Evolutionary conservation across 2,888 invertebrate species (phyloP).

Genomic region (Operophtera brumata): DNA sequence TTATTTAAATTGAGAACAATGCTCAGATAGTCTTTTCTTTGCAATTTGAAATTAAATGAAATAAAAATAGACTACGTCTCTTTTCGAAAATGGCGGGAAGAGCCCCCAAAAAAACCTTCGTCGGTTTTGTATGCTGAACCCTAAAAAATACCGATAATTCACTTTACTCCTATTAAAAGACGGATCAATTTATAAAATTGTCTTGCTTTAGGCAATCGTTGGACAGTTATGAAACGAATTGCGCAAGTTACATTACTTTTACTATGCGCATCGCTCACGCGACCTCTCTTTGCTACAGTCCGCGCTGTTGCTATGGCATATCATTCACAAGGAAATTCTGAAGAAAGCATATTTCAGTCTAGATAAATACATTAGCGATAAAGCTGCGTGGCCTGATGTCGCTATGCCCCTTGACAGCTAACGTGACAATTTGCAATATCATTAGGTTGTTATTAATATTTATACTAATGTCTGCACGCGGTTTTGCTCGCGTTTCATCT

Average conservation of each 20-base stretch:
- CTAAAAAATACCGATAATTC: constrained; percentile 53
- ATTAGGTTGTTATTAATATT: too few species aligned
- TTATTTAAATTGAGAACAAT: constrained; percentile 60
- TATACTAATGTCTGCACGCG: too few species aligned
- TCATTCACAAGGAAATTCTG: not conserved
- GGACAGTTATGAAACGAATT: constrained; percentile 63
- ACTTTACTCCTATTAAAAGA: constrained; percentile 62
- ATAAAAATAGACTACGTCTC: too few species aligned
- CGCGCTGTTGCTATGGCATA: not conserved
- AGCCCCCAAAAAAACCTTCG: not conserved
- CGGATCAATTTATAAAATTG: constrained; percentile 68
- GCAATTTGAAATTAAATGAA: too few species aligned
- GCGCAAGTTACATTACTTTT: constrained; percentile 63
- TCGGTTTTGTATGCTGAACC: constrained; percentile 1
- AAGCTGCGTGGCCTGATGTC: too few species aligned
- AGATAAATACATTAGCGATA: too few species aligned
- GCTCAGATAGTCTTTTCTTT: constrained; percentile 60
- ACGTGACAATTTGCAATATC: too few species aligned
- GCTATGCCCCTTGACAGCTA: too few species aligned
- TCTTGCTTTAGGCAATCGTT: constrained; percentile 64
- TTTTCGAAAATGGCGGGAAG: too few species aligned
- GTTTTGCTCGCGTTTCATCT: too few species aligned
- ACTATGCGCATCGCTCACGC: constrained; percentile 51
- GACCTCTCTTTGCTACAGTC: constrained; percentile 45
- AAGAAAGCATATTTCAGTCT: too few species aligned